These are phyloP conservation scores for Asteroscopus sphinx DNA, from an alignment of 2,888 invertebrate species.

Conservation along the genomic window DNA sequence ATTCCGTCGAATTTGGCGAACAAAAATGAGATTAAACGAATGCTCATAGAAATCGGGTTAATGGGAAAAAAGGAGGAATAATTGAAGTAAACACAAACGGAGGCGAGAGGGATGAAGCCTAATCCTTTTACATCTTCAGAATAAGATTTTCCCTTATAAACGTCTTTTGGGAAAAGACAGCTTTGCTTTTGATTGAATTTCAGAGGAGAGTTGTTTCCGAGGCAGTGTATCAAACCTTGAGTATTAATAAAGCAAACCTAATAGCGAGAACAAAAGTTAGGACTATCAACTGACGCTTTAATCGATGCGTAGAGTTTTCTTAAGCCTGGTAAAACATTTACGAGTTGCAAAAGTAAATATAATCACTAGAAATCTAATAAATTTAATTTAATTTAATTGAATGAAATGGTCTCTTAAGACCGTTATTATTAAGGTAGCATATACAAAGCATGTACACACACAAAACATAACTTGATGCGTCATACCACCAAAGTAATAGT, in stretches of 20 bases:
- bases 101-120: conserved; percentile 29
- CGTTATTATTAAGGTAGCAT: too few species aligned
- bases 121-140: conserved; percentile 59
- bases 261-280: background rate
- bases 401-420: too few species aligned
- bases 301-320: too few species aligned
- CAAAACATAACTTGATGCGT: too few species aligned
- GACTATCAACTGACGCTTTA: background rate
- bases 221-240: conserved; percentile 6
- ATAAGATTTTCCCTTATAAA: conserved; percentile 55
- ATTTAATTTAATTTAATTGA: too few species aligned
- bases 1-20: conserved; percentile 32
- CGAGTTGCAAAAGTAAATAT: too few species aligned
- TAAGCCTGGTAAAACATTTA: too few species aligned
- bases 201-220: conserved; percentile 41
- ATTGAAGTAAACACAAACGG: conserved; percentile 54
- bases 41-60: conserved; percentile 51
- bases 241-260: conserved; percentile 11
- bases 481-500: too few species aligned
- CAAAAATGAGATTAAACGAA: conserved; percentile 50
- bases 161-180: conserved; percentile 52
- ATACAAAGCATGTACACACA: too few species aligned
- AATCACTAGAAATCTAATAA: too few species aligned
- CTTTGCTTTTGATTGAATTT: conserved; percentile 60
- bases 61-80: conserved; percentile 57